These are phyloP conservation scores for Drosophila mimetica DNA, from an alignment of 2,888 invertebrate genomes.

Conservation along the genomic window DNA sequence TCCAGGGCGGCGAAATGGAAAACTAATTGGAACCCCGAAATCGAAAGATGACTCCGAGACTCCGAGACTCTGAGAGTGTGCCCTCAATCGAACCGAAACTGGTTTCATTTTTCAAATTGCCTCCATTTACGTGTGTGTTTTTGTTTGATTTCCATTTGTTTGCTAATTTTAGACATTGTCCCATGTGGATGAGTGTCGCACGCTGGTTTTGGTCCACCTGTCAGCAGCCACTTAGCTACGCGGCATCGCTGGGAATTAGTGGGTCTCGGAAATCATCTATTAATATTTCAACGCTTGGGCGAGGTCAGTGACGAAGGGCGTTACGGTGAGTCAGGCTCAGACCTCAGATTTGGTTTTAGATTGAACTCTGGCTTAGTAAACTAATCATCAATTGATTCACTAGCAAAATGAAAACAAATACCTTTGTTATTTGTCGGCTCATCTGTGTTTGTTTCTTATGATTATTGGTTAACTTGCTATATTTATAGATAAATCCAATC, in stretches of 20 bases:
- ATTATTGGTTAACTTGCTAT: neutral
- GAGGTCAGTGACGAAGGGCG: constrained; percentile 61
- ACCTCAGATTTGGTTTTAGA: constrained; percentile 9
- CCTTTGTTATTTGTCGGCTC: neutral
- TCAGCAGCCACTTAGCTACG: constrained; percentile 27
- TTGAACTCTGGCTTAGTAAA: constrained; percentile 6
- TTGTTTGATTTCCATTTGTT: constrained; percentile 32
- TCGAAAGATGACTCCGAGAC: neutral
- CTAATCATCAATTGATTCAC: constrained; percentile 29
- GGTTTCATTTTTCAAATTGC: constrained; percentile 45
- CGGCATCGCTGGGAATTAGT: constrained; percentile 36
- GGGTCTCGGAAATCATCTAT: constrained; percentile 26
- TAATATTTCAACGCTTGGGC: constrained; percentile 45
- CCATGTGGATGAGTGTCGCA: constrained; percentile 48
- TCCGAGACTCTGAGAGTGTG: neutral
- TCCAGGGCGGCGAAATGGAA: constrained; percentile 30
- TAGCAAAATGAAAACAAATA: neutral
- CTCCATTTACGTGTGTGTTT: constrained; percentile 13
- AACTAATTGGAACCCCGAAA: constrained; percentile 61
- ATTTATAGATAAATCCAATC: neutral
- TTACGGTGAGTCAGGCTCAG: constrained; percentile 19
- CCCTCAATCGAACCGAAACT: constrained; percentile 45
- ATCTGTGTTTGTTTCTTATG: neutral
- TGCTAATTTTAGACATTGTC: constrained; percentile 67
- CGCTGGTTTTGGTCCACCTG: constrained; percentile 29